phyloP scores from a whole-genome alignment of 2,797 vertebrate genomes.

The Chrysocyon brachyurus region DNA sequence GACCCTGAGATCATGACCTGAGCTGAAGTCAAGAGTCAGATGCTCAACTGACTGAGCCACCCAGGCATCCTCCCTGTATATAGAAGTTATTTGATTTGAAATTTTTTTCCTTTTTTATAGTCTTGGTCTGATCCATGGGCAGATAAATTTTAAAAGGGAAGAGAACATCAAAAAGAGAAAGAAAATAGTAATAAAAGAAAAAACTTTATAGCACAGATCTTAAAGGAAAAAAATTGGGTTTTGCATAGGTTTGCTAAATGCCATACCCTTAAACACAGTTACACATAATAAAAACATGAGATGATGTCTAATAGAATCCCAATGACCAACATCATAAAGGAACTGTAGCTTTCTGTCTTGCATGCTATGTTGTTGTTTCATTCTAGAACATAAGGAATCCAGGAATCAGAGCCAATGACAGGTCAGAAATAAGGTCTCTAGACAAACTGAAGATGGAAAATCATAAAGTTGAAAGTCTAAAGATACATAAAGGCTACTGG shows the following conservation, averaged over 20 bases:
- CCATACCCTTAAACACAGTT: neutral
- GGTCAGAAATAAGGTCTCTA: conserved; percentile 7
- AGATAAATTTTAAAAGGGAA: neutral
- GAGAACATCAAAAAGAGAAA: neutral
- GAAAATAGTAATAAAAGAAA: neutral
- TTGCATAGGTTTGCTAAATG: neutral
- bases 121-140: neutral
- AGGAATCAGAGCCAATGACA: neutral
- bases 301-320: neutral
- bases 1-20: neutral
- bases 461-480: neutral
- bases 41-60: neutral
- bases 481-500: neutral
- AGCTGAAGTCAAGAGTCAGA: neutral
- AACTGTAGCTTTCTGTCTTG: neutral
- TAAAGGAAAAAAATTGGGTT: neutral
- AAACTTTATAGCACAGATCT: neutral
- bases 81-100: neutral
- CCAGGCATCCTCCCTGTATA: neutral
- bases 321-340: neutral
- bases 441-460: neutral
- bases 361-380: neutral
- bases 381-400: conserved; percentile 14
- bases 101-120: neutral
- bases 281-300: neutral